Conservation (phyloP, 2,113 vertebrate genomes). For the Burhinus bistriatus region DNA sequence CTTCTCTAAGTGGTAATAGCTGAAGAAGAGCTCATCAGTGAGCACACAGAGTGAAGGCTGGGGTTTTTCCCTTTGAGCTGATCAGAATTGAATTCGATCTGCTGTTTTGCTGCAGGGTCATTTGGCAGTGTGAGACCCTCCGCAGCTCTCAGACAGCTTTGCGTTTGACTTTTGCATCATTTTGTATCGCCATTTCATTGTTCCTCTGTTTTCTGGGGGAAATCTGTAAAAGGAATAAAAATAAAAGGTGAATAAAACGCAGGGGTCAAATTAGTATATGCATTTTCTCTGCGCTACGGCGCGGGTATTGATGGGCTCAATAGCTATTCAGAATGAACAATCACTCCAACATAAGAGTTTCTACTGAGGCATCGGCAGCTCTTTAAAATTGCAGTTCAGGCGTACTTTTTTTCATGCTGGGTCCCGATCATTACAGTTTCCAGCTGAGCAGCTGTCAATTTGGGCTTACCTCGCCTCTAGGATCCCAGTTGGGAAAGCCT, state of each 20-base stretch:
- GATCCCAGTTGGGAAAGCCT: conserved; percentile 33
- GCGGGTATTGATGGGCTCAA: neutral
- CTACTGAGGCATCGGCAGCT: neutral
- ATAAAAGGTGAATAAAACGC: neutral
- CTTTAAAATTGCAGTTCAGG: neutral
- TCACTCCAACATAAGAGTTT: neutral
- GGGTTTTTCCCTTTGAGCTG: neutral
- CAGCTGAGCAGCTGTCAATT: conserved; percentile 9
- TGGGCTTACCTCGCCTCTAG: neutral
- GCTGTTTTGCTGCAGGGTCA: neutral
- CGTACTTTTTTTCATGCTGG: neutral
- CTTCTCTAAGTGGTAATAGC: neutral
- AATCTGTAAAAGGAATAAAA: neutral
- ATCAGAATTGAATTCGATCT: neutral
- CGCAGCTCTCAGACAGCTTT: neutral
- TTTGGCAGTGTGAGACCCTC: neutral
- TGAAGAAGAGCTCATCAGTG: conserved; percentile 32
- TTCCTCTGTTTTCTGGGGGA: neutral
- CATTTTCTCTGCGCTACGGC: neutral
- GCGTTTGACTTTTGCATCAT: neutral
- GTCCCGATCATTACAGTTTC: neutral
- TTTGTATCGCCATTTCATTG: neutral
- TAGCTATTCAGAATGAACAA: conserved; percentile 1
- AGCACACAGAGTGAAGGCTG: neutral
- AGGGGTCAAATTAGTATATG: neutral